Percentiles rank a stretch among this genome's conserved stretches.
These are phyloP conservation scores for Serrognathus titanus DNA, from an alignment of 2,888 invertebrate genomes.

Conservation along the genomic window DNA sequence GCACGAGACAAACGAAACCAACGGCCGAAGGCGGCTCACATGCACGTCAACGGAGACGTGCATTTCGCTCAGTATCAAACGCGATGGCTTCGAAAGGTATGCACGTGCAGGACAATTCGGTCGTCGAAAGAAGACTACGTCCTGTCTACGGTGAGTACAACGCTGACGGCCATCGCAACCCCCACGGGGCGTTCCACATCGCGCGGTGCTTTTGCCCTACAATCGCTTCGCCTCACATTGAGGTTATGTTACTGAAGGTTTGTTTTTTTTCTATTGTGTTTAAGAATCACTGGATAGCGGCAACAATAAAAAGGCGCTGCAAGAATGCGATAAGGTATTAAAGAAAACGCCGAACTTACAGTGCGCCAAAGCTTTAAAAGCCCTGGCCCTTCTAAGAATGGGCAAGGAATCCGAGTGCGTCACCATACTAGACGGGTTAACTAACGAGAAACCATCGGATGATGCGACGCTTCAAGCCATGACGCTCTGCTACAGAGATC, in stretches of 20 bases:
- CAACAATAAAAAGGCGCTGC: constrained; percentile 94
- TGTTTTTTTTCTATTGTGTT: constrained; percentile 4
- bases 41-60: too few relatives aligned
- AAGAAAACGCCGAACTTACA: constrained; percentile 87
- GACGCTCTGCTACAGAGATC: constrained; percentile 91
- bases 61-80: too few relatives aligned
- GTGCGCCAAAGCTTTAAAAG: constrained; percentile 90
- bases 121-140: constrained; percentile 85
- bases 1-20: too few relatives aligned
- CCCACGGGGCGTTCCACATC: neutral
- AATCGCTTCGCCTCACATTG: constrained; percentile 8
- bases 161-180: too few relatives aligned
- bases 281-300: constrained; percentile 93
- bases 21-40: too few relatives aligned
- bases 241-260: constrained; percentile 25
- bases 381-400: constrained; percentile 83
- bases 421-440: constrained; percentile 69
- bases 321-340: constrained; percentile 94
- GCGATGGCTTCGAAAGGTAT: constrained; percentile 57
- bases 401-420: constrained; percentile 80
- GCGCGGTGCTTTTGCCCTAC: neutral
- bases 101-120: constrained; percentile 69
- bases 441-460: constrained; percentile 80
- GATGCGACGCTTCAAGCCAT: constrained; percentile 94
- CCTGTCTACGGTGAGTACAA: constrained; percentile 83